Base-by-base conservation (phyloP, 2,888 invertebrate species). In the Notocelia uddmanniana region DNA sequence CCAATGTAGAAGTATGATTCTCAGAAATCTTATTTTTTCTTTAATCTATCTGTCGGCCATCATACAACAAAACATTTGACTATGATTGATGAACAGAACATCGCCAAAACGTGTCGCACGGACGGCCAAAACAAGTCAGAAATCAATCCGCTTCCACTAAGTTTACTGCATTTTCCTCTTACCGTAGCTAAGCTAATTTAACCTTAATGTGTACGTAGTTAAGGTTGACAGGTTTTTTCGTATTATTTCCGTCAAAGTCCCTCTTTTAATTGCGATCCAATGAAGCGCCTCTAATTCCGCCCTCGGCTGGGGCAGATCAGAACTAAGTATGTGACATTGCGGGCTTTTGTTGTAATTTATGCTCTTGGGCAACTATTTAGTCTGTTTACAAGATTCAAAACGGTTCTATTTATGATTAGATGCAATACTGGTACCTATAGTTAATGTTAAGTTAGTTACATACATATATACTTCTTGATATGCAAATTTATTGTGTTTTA, bases 181-280 rank as follows among this genome's bases (percentile, higher is more conserved):
- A 31, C 45, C 13, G 13, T 6, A 5, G 31, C 21, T 18, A 13
- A n/a, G 13, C 31, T 23, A 54, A 67, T 23, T n/a, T 31, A 0
- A 54, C 45, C 52, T 34, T 45, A 45, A 54, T 54, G 18, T 41
- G 23, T 8, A 31, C 13, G 1, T 1, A 0, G 59, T 31, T 67
- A 71, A 15, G 45, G 66, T 60, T 18, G 45, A 8, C 31, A 18
- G 59, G 23, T 21, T 71, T 31, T 66, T 84, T 78, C 80, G 79
- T 84, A 85, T 86, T 86, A 82, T 83, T 85, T 81, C 80, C 80
- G 76, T 74, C 79, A 76, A 76, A 79, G 80, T 78, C 84, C 83
- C 85, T 84, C 88, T 88, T 91, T 91, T 93, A 93, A 93, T 93
- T 93, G 92, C 89, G 87, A 86, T 84, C 87, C 92, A 87, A 92